Evolutionary conservation across 64 coral and sea anemone species (phyloP).

Genomic region (Stylophora pistillata): DNA sequence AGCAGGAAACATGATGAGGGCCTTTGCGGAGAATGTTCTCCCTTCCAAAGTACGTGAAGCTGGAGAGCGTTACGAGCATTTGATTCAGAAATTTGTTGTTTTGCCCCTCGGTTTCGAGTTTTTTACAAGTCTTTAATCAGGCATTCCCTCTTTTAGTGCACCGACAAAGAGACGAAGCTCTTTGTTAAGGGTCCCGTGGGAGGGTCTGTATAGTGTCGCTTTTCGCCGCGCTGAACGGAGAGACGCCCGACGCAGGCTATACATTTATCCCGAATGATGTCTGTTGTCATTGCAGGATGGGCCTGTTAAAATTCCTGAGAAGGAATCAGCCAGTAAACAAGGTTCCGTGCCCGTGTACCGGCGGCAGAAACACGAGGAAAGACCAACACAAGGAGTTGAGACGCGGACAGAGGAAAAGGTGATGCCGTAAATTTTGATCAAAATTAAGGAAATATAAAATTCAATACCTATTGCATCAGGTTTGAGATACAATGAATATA

Average conservation of each 20-base stretch:
- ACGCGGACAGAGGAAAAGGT: conserved; percentile 22
- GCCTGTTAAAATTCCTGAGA: conserved; percentile 28
- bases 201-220: too few relatives aligned
- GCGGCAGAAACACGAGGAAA: conserved; percentile 5
- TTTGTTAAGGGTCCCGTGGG: too few relatives aligned
- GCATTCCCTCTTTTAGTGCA: too few relatives aligned
- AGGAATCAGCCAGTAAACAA: background rate
- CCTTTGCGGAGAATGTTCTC: conserved; percentile 49
- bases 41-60: conserved; percentile 10
- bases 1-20: conserved; percentile 57
- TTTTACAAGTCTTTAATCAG: too few relatives aligned
- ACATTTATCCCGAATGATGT: too few relatives aligned
- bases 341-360: background rate
- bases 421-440: background rate
- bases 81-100: background rate
- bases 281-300: background rate
- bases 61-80: background rate
- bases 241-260: too few relatives aligned
- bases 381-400: background rate
- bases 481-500: too few relatives aligned
- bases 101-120: background rate
- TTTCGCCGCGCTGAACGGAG: too few relatives aligned
- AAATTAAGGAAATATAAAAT: too few relatives aligned
- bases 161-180: too few relatives aligned
- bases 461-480: too few relatives aligned